Conservation (phyloP, 2,113 vertebrate species). For the Podocnemis expansa region DNA sequence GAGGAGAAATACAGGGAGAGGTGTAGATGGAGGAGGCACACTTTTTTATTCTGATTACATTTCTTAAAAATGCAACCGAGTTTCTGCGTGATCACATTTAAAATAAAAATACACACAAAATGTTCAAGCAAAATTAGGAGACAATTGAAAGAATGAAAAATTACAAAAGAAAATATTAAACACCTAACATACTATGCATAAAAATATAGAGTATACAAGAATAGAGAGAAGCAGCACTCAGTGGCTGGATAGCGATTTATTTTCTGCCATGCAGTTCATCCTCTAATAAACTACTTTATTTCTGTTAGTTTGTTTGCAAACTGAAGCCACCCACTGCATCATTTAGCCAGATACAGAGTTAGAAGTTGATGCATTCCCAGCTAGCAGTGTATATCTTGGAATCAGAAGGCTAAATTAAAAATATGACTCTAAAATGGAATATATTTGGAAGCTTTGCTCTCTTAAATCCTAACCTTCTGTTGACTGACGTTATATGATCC, state of each 20-base stretch:
- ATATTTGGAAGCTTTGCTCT: slow-evolving; percentile 72
- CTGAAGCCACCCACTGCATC: neutral
- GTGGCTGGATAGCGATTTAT: neutral
- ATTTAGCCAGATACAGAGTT: neutral
- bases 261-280: neutral
- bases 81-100: neutral
- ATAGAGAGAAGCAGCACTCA: neutral
- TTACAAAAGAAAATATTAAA: neutral
- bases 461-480: slow-evolving; percentile 75
- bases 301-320: slow-evolving; percentile 1
- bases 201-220: neutral
- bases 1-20: neutral
- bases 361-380: slow-evolving; percentile 19
- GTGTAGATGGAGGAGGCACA: neutral
- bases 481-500: slow-evolving; percentile 74
- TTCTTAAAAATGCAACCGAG: neutral
- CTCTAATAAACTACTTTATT: neutral
- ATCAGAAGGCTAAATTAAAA: slow-evolving; percentile 60
- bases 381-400: slow-evolving; percentile 18
- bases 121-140: neutral
- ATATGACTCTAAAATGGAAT: slow-evolving; percentile 52
- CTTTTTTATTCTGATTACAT: neutral
- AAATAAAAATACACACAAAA: neutral
- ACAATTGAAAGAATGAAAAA: neutral
- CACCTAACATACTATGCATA: neutral